phyloP scores from a whole-genome alignment of 2,113 vertebrate genomes.

The Leptodactylus fuscus region DNA sequence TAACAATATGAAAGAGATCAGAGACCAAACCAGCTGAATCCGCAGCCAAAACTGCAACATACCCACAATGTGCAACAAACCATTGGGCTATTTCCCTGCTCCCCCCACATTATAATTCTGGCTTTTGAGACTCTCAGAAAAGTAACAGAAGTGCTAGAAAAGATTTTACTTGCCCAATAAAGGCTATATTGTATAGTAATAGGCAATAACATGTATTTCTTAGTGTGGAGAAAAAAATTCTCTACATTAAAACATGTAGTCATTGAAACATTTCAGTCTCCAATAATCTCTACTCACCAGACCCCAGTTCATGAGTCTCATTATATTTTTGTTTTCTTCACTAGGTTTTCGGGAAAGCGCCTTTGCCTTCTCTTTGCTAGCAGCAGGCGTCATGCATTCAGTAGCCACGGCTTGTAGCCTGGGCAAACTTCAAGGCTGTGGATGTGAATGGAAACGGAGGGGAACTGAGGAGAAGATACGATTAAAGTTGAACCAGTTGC shows the following conservation, averaged over 20 bases:
- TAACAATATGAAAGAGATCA: no score
- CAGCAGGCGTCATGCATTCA: conserved; percentile 90
- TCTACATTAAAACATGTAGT: no score
- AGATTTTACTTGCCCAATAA: not conserved
- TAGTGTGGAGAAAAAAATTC: no score
- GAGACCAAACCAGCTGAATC: no score
- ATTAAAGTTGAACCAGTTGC: conserved; percentile 86
- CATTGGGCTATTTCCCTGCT: no score
- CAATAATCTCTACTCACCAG: not conserved
- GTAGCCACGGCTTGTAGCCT: conserved; percentile 92
- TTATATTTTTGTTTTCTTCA: not conserved
- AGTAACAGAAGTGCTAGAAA: not conserved
- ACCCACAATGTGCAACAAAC: no score
- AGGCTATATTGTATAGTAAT: no score
- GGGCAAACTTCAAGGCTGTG: conserved; percentile 87
- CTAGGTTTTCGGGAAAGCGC: conserved; percentile 92
- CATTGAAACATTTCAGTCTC: not conserved
- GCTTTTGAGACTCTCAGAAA: no score
- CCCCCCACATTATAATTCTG: no score
- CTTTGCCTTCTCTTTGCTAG: conserved; percentile 89
- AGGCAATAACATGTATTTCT: no score
- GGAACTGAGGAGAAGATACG: conserved; percentile 85
- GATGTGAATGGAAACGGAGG: conserved; percentile 84
- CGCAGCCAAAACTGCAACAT: no score
- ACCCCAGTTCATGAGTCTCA: not conserved